Evolutionary conservation across 2,797 vertebrate species (phyloP), one percentile per base, ranked within the genome.

Genomic region (Centropyge bicolor): DNA sequence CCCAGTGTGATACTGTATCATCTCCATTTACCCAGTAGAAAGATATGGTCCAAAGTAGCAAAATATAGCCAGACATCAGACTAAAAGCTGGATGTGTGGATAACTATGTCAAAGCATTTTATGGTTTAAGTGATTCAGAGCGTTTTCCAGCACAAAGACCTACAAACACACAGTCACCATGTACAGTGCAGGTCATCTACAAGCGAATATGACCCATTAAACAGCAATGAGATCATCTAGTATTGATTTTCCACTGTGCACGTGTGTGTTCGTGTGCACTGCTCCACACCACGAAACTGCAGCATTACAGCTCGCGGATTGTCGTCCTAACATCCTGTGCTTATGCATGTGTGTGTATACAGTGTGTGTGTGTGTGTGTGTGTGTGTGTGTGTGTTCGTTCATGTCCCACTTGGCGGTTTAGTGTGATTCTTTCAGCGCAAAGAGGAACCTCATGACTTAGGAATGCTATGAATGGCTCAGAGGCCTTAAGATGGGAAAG

Each of bases 401-500:
- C 68, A 22, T 35, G 82, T 89, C 83, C 83, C 75, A 67, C 36
- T 86, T 74, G 77, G 87, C 19, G 8, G 76, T 90, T 76, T 69
- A 66, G 73, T 68, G 77, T 9, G 14, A 82, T 80, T 84, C 74
- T 78, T 81, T 80, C 72, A 63, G 76, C 0, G 22, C 77, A 81
- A 64, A 77, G 78, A 74, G 41, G 24, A 72, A 85, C 85, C 89
- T 92, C 92, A 93, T 92, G 90, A 89, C 89, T 93, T 70, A 89
- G 91, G 91, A 93, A 94, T 94, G 90, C 85, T 61, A 36, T n/a
- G 74, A 89, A 83, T 70, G 76, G 85, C 89, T 91, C 84, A 81
- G 87, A 89, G 84, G 86, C 86, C 86, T 91, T 89, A 83, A 86
- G 84, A 90, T 88, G 88, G 90, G 88, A 92, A 93, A 92, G 49